phyloP scores from a whole-genome alignment of 2,797 vertebrate genomes.

The Pangasius mekongensis region DNA sequence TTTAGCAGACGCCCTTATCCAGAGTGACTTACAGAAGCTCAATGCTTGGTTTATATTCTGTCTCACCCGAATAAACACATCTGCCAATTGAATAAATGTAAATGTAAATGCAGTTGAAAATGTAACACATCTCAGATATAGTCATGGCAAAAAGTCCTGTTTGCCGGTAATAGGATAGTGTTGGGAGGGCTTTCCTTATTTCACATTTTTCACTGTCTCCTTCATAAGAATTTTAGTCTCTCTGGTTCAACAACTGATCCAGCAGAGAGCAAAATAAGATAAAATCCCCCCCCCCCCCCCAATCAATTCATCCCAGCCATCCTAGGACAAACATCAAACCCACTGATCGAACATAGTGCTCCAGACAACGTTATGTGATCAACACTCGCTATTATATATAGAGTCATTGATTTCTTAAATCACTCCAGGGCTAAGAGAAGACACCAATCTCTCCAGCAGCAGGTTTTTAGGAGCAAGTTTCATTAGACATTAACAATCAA shows the following conservation, averaged over 20 bases:
- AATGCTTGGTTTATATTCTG: slow-evolving; percentile 29
- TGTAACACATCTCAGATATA: slow-evolving; percentile 48
- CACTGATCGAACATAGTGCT: slow-evolving; percentile 76
- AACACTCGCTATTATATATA: slow-evolving; percentile 73
- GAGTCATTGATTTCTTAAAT: slow-evolving; percentile 70
- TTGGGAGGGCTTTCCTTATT: slow-evolving; percentile 1
- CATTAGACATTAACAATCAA: slow-evolving; percentile 33
- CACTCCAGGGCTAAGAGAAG: slow-evolving; percentile 66
- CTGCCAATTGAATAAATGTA: slow-evolving; percentile 29
- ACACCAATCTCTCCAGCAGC: slow-evolving; percentile 49
- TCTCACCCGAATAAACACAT: slow-evolving; percentile 34
- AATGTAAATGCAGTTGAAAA: slow-evolving; percentile 20
- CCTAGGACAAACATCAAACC: slow-evolving; percentile 77
- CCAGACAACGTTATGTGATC: slow-evolving; percentile 74
- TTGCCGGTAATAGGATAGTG: slow-evolving; percentile 7
- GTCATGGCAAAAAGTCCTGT: neutral
- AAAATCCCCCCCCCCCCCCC: slow-evolving; percentile 71
- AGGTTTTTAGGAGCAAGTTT: slow-evolving; percentile 13
- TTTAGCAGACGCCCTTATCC: slow-evolving; percentile 14
- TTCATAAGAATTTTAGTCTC: slow-evolving; percentile 54
- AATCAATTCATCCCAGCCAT: slow-evolving; percentile 76
- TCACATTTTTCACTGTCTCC: slow-evolving; percentile 57
- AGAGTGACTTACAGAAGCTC: slow-evolving; percentile 4
- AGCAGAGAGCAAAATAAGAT: slow-evolving; percentile 76
- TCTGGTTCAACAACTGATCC: slow-evolving; percentile 62